Base-by-base conservation (phyloP, 2,113 vertebrate genomes). In the Vicugna pacos region DNA sequence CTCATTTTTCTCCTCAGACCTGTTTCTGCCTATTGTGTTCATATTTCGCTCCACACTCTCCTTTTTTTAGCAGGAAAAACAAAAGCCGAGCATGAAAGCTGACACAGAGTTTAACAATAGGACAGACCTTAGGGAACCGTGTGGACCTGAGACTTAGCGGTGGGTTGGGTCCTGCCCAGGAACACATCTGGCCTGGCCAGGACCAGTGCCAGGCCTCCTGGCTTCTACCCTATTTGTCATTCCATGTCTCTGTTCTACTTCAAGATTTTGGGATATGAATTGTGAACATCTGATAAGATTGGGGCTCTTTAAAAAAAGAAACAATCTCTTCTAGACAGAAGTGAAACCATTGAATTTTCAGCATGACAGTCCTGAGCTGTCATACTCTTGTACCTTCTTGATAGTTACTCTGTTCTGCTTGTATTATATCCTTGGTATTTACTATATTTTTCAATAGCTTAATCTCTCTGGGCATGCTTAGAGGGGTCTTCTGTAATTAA, bases 31-130 rank as follows among this genome's bases (percentile, higher is more conserved):
- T 85, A 20, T 64, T 83, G 7, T 96, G 80, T 92, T 94, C 80
- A 19, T 93, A 56, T 67, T 85, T 93, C 24, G 83, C 19, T 87
- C 32, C 56, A 75, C 67, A 46, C 22, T 69, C 17, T 94, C 8
- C 81, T 91, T 94, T 88, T 98, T 84, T 96, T 82, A 70, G 42
- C 58, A 70, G 14, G 46, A 77, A 95, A 96, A 91, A 48, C 42
- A 77, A 91, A 93, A 95, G 35, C 17, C 13, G 1, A n/a, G 26
- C 30, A 30, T 90, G 89, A 67, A 85, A 86, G 35, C 19, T 75
- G 50, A 65, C 20, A 30, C 58, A 94, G 56, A 64, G 8, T 69
- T 82, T 35, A 83, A 62, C 14, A 32, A 48, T 94, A 79, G 65
- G 62, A 83, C 10, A 92, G 56, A 56, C 54, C 20, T 89, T 60